Evolutionary conservation across 2,888 invertebrate species (phyloP), one percentile per base, ranked within the genome.

Genomic region (Eurois occulta): DNA sequence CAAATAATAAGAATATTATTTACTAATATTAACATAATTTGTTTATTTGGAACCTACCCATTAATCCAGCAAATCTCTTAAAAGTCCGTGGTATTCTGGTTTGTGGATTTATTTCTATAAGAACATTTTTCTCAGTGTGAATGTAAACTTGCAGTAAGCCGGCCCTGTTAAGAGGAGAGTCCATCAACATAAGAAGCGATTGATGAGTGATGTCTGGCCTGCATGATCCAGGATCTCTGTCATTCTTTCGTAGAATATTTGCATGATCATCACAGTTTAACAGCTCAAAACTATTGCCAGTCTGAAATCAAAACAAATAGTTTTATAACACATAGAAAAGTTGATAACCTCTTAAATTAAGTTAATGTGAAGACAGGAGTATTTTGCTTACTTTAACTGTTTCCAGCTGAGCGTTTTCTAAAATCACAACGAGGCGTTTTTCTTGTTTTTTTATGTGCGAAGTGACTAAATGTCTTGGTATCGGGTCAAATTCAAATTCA

Each of bases 151-250:
- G 99, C n/a, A 99, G 96, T 32, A 99, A 96, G 0, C 99, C 99
- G 66, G 99, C 99, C 89, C 99, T 97, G 94, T 99, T 99, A 64
- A 99, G 95, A 0, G 99, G 99, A 81, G 99, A 99, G 94, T 99
- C 99, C 97, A 99, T 98, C 69, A 99, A 97, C 99, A 99, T 99
- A 0, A 99, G 96, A 28, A 99, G 97, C 93, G 99, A 99, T 94
- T 99, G 99, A 94, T 99, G 99, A 0, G 99, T 98, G 81, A 99
- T 99, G 92, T 99, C 99, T 0, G 99, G 99, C 48, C 99, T 97
- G 91, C 99, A 99, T 4, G 98, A 97, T 0, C 99, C 98, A 0
- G 98, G 98, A 90, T 99, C 99, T 79, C 99, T 97, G 88, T 98
- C 98, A 93, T 98, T 98, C 93, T 98, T 99, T 87, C 98, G 98